A percentile compares a stretch with the other conserved stretches of the same genome.
These are phyloP conservation scores for Typhlomys cinereus DNA, from an alignment of 2,113 vertebrate species.

Conservation along the genomic window DNA sequence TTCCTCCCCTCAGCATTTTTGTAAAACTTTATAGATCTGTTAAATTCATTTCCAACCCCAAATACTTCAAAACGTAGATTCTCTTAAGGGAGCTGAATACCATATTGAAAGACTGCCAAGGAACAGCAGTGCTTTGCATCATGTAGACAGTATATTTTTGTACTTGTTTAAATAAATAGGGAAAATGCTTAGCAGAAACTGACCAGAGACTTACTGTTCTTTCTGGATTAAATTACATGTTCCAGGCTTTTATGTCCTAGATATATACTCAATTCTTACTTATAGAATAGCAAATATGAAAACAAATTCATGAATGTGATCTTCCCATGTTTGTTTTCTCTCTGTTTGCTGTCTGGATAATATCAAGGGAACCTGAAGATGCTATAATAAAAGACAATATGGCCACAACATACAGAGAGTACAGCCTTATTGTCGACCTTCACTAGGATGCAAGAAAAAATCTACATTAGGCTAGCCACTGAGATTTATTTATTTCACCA, in stretches of 20 bases:
- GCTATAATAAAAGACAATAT: background rate
- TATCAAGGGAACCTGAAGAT: background rate
- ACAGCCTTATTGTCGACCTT: background rate
- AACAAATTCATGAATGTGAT: background rate
- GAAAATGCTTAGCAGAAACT: constrained; percentile 30
- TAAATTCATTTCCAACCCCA: constrained; percentile 49
- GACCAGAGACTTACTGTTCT: constrained; percentile 10
- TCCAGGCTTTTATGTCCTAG: background rate
- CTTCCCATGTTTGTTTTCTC: constrained; percentile 16
- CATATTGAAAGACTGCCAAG: constrained; percentile 65
- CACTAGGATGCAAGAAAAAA: background rate
- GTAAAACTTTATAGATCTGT: background rate
- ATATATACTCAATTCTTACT: background rate
- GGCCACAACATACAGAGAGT: background rate
- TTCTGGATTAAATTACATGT: constrained; percentile 41
- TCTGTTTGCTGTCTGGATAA: background rate
- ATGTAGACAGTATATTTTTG: constrained; percentile 63
- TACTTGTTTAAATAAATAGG: constrained; percentile 74
- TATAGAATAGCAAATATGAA: background rate
- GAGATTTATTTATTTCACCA: constrained; percentile 8
- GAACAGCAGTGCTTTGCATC: constrained; percentile 34
- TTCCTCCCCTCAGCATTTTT: background rate
- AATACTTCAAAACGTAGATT: constrained; percentile 55
- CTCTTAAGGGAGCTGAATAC: constrained; percentile 55
- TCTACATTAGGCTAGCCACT: background rate